Conservation (phyloP, 2,888 invertebrate genomes). For the Acleris laterana region DNA sequence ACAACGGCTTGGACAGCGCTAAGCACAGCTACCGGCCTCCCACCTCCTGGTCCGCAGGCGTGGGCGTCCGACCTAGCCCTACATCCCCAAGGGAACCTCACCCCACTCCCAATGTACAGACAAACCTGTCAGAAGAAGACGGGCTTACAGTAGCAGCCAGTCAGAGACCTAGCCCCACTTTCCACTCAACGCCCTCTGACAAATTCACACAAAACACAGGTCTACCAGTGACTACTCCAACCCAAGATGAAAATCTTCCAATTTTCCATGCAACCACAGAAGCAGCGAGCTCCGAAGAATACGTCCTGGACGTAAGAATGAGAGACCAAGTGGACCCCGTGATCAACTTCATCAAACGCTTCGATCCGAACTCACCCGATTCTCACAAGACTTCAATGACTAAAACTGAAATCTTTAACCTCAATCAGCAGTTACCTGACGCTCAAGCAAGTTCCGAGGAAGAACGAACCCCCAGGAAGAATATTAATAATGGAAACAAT, state of each 20-base stretch:
- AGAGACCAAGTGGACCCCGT: slow-evolving; percentile 60
- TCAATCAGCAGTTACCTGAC: slow-evolving; percentile 69
- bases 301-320: slow-evolving; percentile 51
- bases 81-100: slow-evolving; percentile 31
- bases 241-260: slow-evolving; percentile 52
- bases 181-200: slow-evolving; percentile 49
- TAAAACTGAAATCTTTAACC: slow-evolving; percentile 66
- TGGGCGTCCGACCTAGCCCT: slow-evolving; percentile 40
- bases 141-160: slow-evolving; percentile 55
- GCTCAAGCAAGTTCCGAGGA: slow-evolving; percentile 73
- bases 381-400: slow-evolving; percentile 70
- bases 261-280: slow-evolving; percentile 59
- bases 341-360: slow-evolving; percentile 74
- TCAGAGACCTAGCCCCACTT: slow-evolving; percentile 56
- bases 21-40: slow-evolving; percentile 81
- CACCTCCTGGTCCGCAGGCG: slow-evolving; percentile 82
- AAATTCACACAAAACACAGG: slow-evolving; percentile 38
- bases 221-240: slow-evolving; percentile 52
- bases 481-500: slow-evolving; percentile 60
- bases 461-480: slow-evolving; percentile 63
- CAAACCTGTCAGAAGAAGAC: slow-evolving; percentile 29
- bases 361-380: slow-evolving; percentile 73
- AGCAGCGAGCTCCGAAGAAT: slow-evolving; percentile 51
- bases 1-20: slow-evolving; percentile 70
- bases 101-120: slow-evolving; percentile 45